Conservation (phyloP, 1,140 invertebrate species). For the Drosophila suzukii region DNA sequence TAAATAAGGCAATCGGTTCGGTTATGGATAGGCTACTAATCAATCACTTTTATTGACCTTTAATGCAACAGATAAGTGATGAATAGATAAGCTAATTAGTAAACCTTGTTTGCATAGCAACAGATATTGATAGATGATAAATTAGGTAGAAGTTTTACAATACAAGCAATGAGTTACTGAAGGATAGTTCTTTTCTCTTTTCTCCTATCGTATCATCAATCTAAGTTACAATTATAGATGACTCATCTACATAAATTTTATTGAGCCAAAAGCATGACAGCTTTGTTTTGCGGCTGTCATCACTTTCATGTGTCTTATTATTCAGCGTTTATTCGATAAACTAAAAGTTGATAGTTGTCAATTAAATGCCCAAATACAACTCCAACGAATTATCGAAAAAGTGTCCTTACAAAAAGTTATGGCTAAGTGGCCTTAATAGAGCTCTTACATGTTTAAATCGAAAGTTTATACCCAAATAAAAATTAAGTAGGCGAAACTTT, state of each 20-base stretch:
- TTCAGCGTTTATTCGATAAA: not conserved
- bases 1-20: not conserved
- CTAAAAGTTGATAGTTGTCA: not conserved
- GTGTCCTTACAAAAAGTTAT: constrained; percentile 6
- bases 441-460: constrained; percentile 29
- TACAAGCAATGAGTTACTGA: not conserved
- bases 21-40: not conserved
- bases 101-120: constrained; percentile 3
- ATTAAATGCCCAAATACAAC: constrained; percentile 4
- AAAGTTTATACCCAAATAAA: constrained; percentile 21
- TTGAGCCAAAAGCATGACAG: no score
- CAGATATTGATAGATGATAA: not conserved
- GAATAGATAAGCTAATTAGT: constrained; percentile 21
- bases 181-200: not conserved
- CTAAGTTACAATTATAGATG: not conserved
- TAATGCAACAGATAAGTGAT: constrained; percentile 13
- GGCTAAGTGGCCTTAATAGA: constrained; percentile 21
- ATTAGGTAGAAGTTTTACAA: not conserved
- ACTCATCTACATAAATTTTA: constrained; percentile 1
- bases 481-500: constrained; percentile 19
- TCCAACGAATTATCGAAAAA: not conserved
- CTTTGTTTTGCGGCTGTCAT: not conserved
- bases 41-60: constrained; percentile 1
- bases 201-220: not conserved
- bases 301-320: constrained; percentile 8